Conservation (phyloP, 2,797 vertebrate genomes). For the Parotocinclus haroldoi region DNA sequence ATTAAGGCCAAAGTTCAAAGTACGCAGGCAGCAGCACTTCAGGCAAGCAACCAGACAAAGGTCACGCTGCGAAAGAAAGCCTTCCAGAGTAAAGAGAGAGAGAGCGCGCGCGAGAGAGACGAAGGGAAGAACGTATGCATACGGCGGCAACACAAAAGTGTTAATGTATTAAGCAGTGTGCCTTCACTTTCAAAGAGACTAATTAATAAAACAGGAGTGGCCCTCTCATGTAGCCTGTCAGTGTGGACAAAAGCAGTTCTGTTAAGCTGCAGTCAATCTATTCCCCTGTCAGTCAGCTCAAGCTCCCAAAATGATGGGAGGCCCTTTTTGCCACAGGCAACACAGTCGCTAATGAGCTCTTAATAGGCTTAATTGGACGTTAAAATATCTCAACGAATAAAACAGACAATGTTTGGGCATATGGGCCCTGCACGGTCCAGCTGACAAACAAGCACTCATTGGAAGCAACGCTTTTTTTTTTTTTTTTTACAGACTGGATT, state of each 20-base stretch:
- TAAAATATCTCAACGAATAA: conserved; percentile 75
- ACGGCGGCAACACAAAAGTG: conserved; percentile 39
- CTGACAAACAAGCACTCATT: conserved; percentile 16
- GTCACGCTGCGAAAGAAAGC: conserved; percentile 44
- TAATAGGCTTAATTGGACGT: conserved; percentile 82
- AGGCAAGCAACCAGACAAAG: conserved; percentile 45
- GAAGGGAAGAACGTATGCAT: conserved; percentile 29
- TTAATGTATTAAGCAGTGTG: conserved; percentile 50
- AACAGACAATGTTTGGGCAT: conserved; percentile 70
- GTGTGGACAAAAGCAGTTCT: conserved; percentile 50
- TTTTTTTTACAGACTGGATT: background rate
- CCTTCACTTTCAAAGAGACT: conserved; percentile 54
- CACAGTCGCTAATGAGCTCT: conserved; percentile 73
- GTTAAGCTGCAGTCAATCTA: conserved; percentile 49
- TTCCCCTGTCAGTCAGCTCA: conserved; percentile 46
- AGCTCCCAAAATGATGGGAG: conserved; percentile 51
- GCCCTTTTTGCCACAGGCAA: conserved; percentile 59
- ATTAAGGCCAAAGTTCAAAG: conserved; percentile 45
- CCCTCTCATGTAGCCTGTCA: conserved; percentile 52
- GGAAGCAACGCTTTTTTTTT: background rate
- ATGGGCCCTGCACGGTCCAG: conserved; percentile 57
- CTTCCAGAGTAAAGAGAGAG: conserved; percentile 17
- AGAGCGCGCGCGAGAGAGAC: conserved; percentile 10
- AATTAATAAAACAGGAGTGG: conserved; percentile 52
- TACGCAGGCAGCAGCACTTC: conserved; percentile 22